Conservation (phyloP, 2,797 vertebrate genomes). For the Melanotaenia maccullochi region DNA sequence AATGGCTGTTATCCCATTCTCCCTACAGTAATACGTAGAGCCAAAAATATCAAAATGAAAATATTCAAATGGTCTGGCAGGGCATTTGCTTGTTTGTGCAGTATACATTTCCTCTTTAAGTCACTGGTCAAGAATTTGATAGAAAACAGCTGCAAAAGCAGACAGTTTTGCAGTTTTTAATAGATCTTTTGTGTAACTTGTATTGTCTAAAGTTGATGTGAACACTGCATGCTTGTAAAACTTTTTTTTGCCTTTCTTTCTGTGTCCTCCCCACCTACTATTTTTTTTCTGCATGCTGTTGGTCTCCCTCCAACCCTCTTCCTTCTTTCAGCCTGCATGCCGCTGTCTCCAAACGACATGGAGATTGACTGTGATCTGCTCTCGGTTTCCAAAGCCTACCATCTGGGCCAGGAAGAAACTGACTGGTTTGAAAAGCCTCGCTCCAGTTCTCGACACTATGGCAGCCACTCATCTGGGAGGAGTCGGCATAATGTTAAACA, state of each 20-base stretch:
- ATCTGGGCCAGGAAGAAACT: slow-evolving; percentile 99
- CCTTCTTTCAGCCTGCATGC: slow-evolving; percentile 86
- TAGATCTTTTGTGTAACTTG: slow-evolving; percentile 54
- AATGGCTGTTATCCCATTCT: background rate
- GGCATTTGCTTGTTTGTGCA: slow-evolving; percentile 9
- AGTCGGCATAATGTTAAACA: slow-evolving; percentile 90
- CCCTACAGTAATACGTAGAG: background rate
- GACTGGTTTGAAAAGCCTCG: slow-evolving; percentile 99
- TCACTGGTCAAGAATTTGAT: slow-evolving; percentile 2
- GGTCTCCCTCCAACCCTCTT: slow-evolving; percentile 69
- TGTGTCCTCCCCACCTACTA: slow-evolving; percentile 65
- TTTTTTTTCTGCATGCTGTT: slow-evolving; percentile 76
- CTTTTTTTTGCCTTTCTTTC: slow-evolving; percentile 75
- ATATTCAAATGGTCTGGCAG: slow-evolving; percentile 4
- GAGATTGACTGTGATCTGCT: slow-evolving; percentile 95
- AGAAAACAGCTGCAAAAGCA: slow-evolving; percentile 10
- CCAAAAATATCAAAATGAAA: background rate
- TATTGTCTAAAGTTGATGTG: slow-evolving; percentile 59
- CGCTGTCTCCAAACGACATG: slow-evolving; percentile 78
- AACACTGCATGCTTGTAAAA: slow-evolving; percentile 78
- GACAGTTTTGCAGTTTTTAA: slow-evolving; percentile 71
- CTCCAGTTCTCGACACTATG: slow-evolving; percentile 93
- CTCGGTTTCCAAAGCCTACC: slow-evolving; percentile 99
- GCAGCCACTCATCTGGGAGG: slow-evolving; percentile 90
- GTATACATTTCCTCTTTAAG: background rate